Base-by-base conservation (phyloP, 2,113 vertebrate species). In the Oncorhynchus kisutch region DNA sequence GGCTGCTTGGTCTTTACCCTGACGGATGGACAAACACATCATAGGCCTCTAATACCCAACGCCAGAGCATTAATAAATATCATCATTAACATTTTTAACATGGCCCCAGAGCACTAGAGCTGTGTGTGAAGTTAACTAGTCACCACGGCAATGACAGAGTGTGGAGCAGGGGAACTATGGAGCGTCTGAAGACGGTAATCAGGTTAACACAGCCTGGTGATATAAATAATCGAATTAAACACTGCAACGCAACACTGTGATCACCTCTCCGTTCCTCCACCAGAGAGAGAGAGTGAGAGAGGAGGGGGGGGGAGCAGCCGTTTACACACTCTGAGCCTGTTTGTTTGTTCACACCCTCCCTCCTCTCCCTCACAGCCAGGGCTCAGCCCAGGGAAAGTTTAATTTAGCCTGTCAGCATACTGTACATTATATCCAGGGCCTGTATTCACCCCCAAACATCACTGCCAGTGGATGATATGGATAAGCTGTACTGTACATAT, bases 201-300 rank as follows among this genome's bases (percentile, higher is more conserved):
- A 86, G 83, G 83, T 88, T 88, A 88, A 78, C 77, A 73, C 84
- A 84, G 80, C 75, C 82, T 73, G 81, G 60, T 79, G 83, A 89
- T 85, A 81, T 78, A 74, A 82, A 81, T 92, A 92, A 93, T 92
- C 88, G 86, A 93, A 92, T 93, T 93, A 91, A 66, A 73, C 85
- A 78, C 82, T 70, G 62, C 84, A 83, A 78, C 80, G 78, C 57
- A 78, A 24, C 60, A 11, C 59, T 29, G 74, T 79, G 80, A 81
- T 85, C 79, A 60, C 68, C 77, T 80, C 65, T 24, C 67, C 22
- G 2, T 66, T 6, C 25, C 25, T 66, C 25, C 59, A 60, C 59
- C 5, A n/a, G 59, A 22, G 18, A 60, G 18, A 60, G 59, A 60
- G 57, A 2, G 57, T 2, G 57, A 60, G 51, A 54, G 51, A 1